Percentiles rank a stretch among this genome's conserved stretches.
Evolutionary conservation across 2,113 vertebrate genomes (phyloP).

Genomic region (Nibea coibor): DNA sequence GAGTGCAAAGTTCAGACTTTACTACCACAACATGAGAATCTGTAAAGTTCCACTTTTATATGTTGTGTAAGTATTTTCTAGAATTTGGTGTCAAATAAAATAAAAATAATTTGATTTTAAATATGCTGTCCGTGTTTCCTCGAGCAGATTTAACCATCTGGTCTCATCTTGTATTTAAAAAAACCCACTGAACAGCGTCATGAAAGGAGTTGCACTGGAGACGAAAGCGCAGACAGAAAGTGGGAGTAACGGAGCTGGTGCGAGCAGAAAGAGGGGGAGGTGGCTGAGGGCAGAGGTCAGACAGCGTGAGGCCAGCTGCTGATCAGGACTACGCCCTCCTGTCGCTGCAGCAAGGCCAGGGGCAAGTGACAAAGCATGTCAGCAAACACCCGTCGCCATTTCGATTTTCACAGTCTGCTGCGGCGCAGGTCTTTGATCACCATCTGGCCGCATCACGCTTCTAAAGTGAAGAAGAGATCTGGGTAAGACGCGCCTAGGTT

Average conservation of each 20-base stretch:
- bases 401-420: slow-evolving; percentile 20
- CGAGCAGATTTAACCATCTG: neutral
- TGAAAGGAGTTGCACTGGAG: neutral
- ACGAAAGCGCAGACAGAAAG: neutral
- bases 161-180: neutral
- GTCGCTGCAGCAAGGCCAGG: slow-evolving; percentile 29
- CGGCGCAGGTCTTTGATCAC: neutral
- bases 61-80: neutral
- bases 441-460: slow-evolving; percentile 10
- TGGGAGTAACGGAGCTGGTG: slow-evolving; percentile 28
- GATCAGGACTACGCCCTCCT: slow-evolving; percentile 48
- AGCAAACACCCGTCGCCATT: slow-evolving; percentile 20
- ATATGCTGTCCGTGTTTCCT: neutral
- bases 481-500: neutral
- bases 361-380: slow-evolving; percentile 31
- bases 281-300: slow-evolving; percentile 53
- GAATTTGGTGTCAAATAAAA: slow-evolving; percentile 51
- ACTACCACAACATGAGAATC: neutral
- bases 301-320: slow-evolving; percentile 64
- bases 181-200: neutral
- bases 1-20: neutral
- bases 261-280: slow-evolving; percentile 3
- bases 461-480: neutral
- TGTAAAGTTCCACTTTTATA: slow-evolving; percentile 3
- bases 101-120: no score